A percentile compares a stretch with the other conserved stretches of the same genome.
phyloP scores from a whole-genome alignment of 2,888 invertebrate species.

The Abrostola triplasia region DNA sequence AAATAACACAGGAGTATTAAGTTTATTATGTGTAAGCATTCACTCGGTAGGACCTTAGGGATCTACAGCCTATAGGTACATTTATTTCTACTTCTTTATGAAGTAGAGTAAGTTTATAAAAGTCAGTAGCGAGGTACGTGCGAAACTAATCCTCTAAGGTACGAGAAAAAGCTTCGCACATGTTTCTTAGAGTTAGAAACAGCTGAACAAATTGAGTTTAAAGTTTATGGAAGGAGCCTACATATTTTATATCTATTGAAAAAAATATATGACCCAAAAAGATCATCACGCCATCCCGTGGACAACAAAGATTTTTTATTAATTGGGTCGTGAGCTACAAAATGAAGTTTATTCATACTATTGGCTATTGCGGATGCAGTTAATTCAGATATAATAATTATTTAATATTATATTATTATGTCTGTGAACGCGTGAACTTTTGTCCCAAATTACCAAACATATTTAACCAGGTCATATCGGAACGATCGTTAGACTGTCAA shows the following conservation, averaged over 20 bases:
- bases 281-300: no score
- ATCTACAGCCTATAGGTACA: no score
- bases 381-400: no score
- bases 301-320: no score
- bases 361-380: no score
- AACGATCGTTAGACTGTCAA: no score
- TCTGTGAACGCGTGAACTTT: no score
- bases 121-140: slow-evolving; percentile 13
- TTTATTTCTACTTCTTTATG: background rate
- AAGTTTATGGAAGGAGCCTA: slow-evolving; percentile 10
- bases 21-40: background rate
- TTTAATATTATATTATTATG: no score
- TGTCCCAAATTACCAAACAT: no score
- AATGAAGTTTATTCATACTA: no score
- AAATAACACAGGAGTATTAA: background rate
- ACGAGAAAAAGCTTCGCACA: slow-evolving; percentile 23
- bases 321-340: no score
- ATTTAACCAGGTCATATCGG: no score
- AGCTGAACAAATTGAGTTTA: slow-evolving; percentile 38
- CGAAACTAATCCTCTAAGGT: slow-evolving; percentile 30
- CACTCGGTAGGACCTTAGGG: background rate
- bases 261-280: background rate
- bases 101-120: slow-evolving; percentile 18
- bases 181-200: slow-evolving; percentile 30
- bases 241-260: background rate